These are phyloP conservation scores for Ectropis crepuscularia DNA, from an alignment of 2,888 invertebrate genomes.

Conservation along the genomic window DNA sequence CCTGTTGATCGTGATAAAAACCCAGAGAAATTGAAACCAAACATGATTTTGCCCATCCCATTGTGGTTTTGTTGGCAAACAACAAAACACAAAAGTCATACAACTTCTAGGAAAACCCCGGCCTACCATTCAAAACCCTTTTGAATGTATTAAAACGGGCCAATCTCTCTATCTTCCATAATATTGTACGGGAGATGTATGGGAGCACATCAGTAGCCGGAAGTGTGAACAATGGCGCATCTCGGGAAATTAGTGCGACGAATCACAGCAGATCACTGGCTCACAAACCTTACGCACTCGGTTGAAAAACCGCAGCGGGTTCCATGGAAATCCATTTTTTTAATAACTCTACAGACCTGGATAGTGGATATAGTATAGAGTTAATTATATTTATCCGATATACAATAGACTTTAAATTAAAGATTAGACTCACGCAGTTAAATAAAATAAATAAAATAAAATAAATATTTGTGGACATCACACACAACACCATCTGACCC, in stretches of 20 bases:
- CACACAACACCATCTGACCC: no score
- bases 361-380: no score
- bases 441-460: no score
- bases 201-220: slow-evolving; percentile 61
- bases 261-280: slow-evolving; percentile 48
- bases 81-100: slow-evolving; percentile 4
- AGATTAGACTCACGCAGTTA: no score
- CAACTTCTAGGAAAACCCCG: slow-evolving; percentile 14
- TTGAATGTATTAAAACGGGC: slow-evolving; percentile 17
- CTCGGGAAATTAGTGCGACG: slow-evolving; percentile 65
- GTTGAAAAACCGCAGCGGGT: slow-evolving; percentile 33
- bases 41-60: neutral
- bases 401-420: no score
- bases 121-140: slow-evolving; percentile 14
- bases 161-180: slow-evolving; percentile 29
- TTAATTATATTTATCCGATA: no score
- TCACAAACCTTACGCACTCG: slow-evolving; percentile 43
- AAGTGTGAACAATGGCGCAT: slow-evolving; percentile 72
- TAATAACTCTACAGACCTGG: neutral
- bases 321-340: neutral
- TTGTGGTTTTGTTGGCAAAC: neutral
- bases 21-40: neutral
- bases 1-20: neutral
- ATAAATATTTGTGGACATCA: no score
- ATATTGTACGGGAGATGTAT: slow-evolving; percentile 28